A percentile compares a stretch with the other conserved stretches of the same genome.
Evolutionary conservation across 2,888 invertebrate genomes (phyloP).

Genomic region (Pelosia muscerda): DNA sequence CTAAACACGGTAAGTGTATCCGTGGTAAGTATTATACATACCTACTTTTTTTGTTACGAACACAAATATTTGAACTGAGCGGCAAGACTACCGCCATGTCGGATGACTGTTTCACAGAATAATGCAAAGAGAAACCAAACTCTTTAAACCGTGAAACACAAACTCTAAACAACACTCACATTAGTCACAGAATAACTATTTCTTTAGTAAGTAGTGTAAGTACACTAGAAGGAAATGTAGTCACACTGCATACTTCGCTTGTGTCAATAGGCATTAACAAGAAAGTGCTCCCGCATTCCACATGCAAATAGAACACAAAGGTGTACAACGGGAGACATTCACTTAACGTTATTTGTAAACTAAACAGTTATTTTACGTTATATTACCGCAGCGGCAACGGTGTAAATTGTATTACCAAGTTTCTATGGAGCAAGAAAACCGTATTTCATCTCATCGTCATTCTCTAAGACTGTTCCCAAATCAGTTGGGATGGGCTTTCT

Average conservation of each 20-base stretch:
- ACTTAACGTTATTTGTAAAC: conserved; percentile 24
- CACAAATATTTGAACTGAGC: too few relatives aligned
- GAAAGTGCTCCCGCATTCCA: conserved; percentile 28
- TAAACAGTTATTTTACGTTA: conserved; percentile 17
- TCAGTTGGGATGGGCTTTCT: too few relatives aligned
- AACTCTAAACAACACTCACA: neutral
- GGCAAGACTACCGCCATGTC: too few relatives aligned
- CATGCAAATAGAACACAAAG: conserved; percentile 38
- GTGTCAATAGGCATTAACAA: conserved; percentile 26
- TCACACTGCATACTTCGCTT: neutral
- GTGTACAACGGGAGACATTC: conserved; percentile 24
- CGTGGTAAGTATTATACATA: too few relatives aligned
- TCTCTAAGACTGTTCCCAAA: too few relatives aligned
- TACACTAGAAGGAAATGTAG: neutral
- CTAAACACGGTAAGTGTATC: too few relatives aligned
- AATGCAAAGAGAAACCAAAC: neutral
- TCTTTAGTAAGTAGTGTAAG: neutral
- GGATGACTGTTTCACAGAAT: neutral
- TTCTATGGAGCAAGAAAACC: neutral
- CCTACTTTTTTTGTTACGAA: too few relatives aligned
- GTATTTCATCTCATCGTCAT: too few relatives aligned
- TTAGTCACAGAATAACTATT: neutral
- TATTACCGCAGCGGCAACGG: neutral
- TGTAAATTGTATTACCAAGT: neutral
- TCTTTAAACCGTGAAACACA: neutral